Evolutionary conservation across 2,888 invertebrate species (phyloP).

Genomic region (Cyclophora albipunctata): DNA sequence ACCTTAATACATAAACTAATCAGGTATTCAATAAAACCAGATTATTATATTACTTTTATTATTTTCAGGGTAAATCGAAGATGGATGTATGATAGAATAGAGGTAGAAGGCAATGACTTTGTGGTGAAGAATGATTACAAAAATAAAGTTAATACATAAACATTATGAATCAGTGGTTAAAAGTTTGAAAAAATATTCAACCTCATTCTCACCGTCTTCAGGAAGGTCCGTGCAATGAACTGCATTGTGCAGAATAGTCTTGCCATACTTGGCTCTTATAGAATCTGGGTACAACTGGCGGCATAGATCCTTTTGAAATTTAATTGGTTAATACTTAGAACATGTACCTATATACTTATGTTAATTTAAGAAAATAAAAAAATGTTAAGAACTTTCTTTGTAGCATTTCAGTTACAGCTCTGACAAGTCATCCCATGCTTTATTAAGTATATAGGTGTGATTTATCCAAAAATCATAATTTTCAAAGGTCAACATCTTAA

Average conservation of each 20-base stretch:
- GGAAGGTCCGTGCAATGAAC: slow-evolving; percentile 94
- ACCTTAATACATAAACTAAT: no score
- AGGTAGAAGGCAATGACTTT: slow-evolving; percentile 85
- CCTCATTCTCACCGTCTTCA: slow-evolving; percentile 88
- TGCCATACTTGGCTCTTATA: slow-evolving; percentile 88
- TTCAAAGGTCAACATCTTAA: no score
- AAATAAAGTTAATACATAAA: slow-evolving; percentile 31
- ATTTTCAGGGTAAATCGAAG: slow-evolving; percentile 80
- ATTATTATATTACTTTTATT: background rate
- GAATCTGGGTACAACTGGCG: slow-evolving; percentile 85
- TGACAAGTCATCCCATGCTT: no score
- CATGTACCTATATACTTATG: no score
- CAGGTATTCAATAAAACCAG: background rate
- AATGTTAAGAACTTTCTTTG: no score
- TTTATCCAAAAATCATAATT: no score
- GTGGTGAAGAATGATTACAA: slow-evolving; percentile 75
- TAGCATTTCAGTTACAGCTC: no score
- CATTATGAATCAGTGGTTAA: slow-evolving; percentile 41
- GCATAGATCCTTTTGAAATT: slow-evolving; percentile 41
- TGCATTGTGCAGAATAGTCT: slow-evolving; percentile 86
- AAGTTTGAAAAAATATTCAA: slow-evolving; percentile 86
- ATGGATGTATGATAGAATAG: slow-evolving; percentile 85
- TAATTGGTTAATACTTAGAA: no score
- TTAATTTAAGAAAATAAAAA: no score
- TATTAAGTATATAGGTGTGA: no score